Evolutionary conservation across 2,113 vertebrate species (phyloP).

Genomic region (Leptosomus discolor): DNA sequence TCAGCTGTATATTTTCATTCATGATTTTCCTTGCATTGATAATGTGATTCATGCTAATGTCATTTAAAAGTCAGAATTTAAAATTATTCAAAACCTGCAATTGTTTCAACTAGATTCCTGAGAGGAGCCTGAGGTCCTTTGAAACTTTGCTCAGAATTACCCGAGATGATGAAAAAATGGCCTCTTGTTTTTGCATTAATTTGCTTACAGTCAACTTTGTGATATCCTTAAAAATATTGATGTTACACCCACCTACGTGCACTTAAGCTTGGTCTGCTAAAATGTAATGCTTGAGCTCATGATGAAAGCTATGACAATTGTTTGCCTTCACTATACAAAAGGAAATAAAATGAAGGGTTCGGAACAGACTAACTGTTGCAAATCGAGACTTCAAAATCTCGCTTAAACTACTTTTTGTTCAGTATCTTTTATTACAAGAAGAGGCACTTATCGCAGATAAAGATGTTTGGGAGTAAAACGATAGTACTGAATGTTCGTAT

Average conservation of each 20-base stretch:
- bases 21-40: neutral
- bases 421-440: neutral
- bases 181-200: neutral
- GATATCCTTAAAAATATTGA: neutral
- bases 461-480: neutral
- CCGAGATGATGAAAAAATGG: neutral
- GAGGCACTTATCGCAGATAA: neutral
- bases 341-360: slow-evolving; percentile 37
- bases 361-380: slow-evolving; percentile 10
- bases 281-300: slow-evolving; percentile 15
- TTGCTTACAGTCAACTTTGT: neutral
- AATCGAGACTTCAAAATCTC: slow-evolving; percentile 25
- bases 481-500: neutral
- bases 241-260: neutral
- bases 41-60: neutral
- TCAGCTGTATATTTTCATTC: neutral
- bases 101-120: neutral
- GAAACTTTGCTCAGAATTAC: neutral
- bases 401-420: neutral
- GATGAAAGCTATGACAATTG: slow-evolving; percentile 25
- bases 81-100: neutral
- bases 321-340: slow-evolving; percentile 21
- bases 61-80: neutral
- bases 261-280: neutral
- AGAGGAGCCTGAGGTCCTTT: neutral